Evolutionary conservation across 1,140 invertebrate genomes (phyloP), one percentile per base, ranked within the genome.

Genomic region (Akabosia matsudoensis): DNA sequence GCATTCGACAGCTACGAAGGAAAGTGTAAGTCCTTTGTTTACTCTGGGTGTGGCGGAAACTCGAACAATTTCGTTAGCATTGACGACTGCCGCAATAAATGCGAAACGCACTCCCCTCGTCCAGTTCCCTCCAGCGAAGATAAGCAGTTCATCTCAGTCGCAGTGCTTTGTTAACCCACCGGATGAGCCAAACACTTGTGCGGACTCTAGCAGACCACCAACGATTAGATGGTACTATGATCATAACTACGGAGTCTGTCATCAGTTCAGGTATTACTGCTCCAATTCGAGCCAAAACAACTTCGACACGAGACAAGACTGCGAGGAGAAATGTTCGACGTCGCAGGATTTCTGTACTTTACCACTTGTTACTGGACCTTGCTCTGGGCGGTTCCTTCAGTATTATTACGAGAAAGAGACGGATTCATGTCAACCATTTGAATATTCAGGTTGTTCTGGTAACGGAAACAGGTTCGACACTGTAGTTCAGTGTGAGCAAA

Each of bases 31-130:
- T 88, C 89, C 78, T 96, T 96, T 83, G 90, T 91, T 76, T 96
- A 93, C 82, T 91, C 91, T 10, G 92, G 93, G 3, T 95, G 92
- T 81, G 90, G 89, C 24, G 93, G 92, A 3, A 95, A 95, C 83
- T 86, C 87, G 64, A 95, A 95, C 83, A 93, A 93, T 82, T 95
- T 93, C 83, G 73, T 83, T n/a, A 87, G 86, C 7, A 86, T 91
- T 82, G 83, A 88, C 30, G 90, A 90, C 56, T 95, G 93, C 81
- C 81, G 87, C 79, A 84, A 86, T 37, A 87, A 88, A 73, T 93
- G 92, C 82, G 85, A 86, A 78, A 82, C 83, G 4, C 76, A 83
- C 33, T 82, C 84, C 56, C 82, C 84, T 1, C 22, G 51, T 13
- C 76, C 76, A 82, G 70, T 72, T 51, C 33, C 37, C 85, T 54